A percentile compares a stretch with the other conserved stretches of the same genome.
Conservation (phyloP, 2,113 vertebrate genomes). For the Ginglymostoma cirratum region DNA sequence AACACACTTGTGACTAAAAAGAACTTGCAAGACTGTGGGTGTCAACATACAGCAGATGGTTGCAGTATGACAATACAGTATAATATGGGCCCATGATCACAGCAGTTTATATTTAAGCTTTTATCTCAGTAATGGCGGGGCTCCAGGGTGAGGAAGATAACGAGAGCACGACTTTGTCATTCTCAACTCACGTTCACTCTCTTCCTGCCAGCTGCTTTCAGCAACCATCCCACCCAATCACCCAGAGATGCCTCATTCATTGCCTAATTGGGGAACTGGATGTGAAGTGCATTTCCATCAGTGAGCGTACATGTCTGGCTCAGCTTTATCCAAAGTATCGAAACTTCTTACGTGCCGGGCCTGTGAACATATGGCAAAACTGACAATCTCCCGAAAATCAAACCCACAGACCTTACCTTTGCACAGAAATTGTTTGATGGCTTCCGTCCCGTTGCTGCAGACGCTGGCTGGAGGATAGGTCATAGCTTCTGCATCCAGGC, state of each 20-base stretch:
- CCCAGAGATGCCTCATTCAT: not conserved
- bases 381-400: not conserved
- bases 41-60: not conserved
- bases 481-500: slow-evolving; percentile 70
- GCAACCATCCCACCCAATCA: not conserved
- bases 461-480: slow-evolving; percentile 66
- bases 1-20: no score
- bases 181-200: not conserved
- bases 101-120: not conserved
- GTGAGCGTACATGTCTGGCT: not conserved
- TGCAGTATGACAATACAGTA: not conserved
- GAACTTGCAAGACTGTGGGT: not conserved
- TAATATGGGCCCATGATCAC: not conserved
- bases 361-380: not conserved
- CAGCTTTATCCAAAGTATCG: not conserved
- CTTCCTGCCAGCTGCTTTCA: not conserved
- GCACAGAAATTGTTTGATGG: slow-evolving; percentile 81
- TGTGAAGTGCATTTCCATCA: no score
- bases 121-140: not conserved
- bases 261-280: not conserved
- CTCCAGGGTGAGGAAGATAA: not conserved
- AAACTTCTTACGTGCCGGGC: not conserved
- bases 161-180: not conserved
- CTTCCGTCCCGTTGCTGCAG: slow-evolving; percentile 69
- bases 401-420: slow-evolving; percentile 54